Percentiles rank a stretch among this genome's conserved stretches.
phyloP scores from a whole-genome alignment of 1,140 invertebrate species.

The Acromyrmex heyeri region DNA sequence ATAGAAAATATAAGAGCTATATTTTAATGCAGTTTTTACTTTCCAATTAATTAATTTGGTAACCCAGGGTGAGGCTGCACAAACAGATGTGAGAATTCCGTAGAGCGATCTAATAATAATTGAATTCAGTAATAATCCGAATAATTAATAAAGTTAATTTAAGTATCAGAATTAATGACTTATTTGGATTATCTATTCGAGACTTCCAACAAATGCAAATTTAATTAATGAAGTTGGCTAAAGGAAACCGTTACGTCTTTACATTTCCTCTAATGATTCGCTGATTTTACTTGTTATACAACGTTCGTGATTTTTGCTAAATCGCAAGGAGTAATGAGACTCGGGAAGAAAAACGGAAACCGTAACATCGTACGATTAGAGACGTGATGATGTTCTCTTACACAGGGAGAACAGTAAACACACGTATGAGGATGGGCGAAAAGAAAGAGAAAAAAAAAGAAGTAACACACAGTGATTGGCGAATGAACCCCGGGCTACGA shows the following conservation, averaged over 20 bases:
- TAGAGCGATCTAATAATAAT: background rate
- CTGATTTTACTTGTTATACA: conserved; percentile 44
- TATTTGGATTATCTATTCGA: background rate
- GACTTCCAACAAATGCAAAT: background rate
- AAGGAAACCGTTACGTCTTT: background rate
- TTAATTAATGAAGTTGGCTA: background rate
- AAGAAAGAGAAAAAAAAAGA: conserved; percentile 32
- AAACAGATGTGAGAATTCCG: background rate
- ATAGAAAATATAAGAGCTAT: background rate
- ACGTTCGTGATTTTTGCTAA: background rate
- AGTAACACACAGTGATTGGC: conserved; percentile 60
- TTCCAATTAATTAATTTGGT: background rate
- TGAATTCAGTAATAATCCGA: background rate
- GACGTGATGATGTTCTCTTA: conserved; percentile 44
- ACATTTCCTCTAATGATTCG: conserved; percentile 20
- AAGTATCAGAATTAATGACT: background rate
- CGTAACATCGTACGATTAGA: background rate
- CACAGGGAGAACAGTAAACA: conserved; percentile 1
- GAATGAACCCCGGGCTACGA: conserved; percentile 64
- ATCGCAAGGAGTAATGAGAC: background rate
- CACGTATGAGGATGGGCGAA: background rate
- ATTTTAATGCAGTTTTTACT: background rate
- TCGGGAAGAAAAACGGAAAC: conserved; percentile 4
- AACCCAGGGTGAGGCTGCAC: background rate
- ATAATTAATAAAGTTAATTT: conserved; percentile 9